phyloP scores from a whole-genome alignment of 2,113 vertebrate genomes.

The Narcine bancroftii region DNA sequence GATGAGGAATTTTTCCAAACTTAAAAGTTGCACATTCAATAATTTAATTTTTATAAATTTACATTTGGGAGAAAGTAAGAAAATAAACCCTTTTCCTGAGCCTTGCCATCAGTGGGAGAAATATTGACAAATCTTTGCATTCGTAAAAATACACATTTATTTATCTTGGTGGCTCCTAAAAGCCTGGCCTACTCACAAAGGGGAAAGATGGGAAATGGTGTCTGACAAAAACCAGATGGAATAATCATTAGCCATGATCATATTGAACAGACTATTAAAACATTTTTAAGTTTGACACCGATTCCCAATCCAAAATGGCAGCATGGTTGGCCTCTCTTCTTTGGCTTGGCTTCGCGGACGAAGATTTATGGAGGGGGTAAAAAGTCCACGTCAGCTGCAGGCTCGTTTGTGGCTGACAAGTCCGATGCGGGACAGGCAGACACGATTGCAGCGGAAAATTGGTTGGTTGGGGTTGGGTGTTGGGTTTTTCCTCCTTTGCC shows the following conservation, averaged over 20 bases:
- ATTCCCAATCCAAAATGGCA: background rate
- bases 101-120: background rate
- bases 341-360: too few relatives aligned
- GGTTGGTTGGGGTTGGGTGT: too few relatives aligned
- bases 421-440: too few relatives aligned
- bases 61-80: background rate
- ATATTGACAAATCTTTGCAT: background rate
- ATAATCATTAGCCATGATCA: background rate
- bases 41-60: too few relatives aligned
- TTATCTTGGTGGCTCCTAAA: background rate
- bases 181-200: background rate
- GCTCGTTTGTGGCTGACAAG: too few relatives aligned
- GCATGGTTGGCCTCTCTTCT: too few relatives aligned
- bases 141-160: background rate
- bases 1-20: background rate
- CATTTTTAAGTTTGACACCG: background rate
- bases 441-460: too few relatives aligned
- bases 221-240: background rate
- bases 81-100: background rate
- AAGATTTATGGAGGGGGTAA: too few relatives aligned
- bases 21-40: background rate
- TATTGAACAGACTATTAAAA: background rate
- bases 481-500: too few relatives aligned
- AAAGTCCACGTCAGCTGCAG: too few relatives aligned
- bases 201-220: background rate